A percentile compares a stretch with the other conserved stretches of the same genome.
These are phyloP conservation scores for Caenorhabditis doughertyi DNA, from an alignment of 2,888 invertebrate species.

Conservation along the genomic window DNA sequence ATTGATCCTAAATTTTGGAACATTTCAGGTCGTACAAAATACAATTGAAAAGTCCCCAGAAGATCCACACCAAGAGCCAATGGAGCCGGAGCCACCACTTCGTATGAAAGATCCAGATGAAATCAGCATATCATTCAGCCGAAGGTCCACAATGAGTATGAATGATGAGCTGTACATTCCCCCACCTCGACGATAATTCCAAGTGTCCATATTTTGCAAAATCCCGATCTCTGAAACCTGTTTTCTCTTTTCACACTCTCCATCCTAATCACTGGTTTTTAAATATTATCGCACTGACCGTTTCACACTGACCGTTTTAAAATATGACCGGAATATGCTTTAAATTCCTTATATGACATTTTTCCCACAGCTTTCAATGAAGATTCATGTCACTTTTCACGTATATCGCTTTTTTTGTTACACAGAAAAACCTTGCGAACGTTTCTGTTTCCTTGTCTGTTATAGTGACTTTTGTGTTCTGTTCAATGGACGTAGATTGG, in stretches of 20 bases:
- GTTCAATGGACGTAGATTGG: slow-evolving; percentile 13
- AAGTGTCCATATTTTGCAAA: slow-evolving; percentile 12
- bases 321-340: slow-evolving; percentile 31
- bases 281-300: slow-evolving; percentile 15
- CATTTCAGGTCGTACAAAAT: slow-evolving; percentile 43
- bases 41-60: slow-evolving; percentile 46
- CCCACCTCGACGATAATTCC: slow-evolving; percentile 45
- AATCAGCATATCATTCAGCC: slow-evolving; percentile 48
- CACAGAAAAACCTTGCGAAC: not conserved
- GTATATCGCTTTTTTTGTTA: not conserved
- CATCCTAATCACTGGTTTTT: slow-evolving; percentile 26
- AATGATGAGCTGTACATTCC: slow-evolving; percentile 44
- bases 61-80: slow-evolving; percentile 22
- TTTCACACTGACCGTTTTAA: not conserved
- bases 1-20: not conserved
- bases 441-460: not conserved
- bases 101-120: slow-evolving; percentile 56
- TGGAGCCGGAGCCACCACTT: slow-evolving; percentile 9
- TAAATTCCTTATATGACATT: not conserved
- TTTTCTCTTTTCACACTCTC: not conserved
- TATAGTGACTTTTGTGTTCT: slow-evolving; percentile 24
- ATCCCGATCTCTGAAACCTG: slow-evolving; percentile 30
- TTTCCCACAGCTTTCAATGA: not conserved
- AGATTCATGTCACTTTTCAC: not conserved
- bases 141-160: slow-evolving; percentile 61